These are phyloP conservation scores for Micrasema longulum DNA, from an alignment of 1,140 invertebrate genomes.

Conservation along the genomic window DNA sequence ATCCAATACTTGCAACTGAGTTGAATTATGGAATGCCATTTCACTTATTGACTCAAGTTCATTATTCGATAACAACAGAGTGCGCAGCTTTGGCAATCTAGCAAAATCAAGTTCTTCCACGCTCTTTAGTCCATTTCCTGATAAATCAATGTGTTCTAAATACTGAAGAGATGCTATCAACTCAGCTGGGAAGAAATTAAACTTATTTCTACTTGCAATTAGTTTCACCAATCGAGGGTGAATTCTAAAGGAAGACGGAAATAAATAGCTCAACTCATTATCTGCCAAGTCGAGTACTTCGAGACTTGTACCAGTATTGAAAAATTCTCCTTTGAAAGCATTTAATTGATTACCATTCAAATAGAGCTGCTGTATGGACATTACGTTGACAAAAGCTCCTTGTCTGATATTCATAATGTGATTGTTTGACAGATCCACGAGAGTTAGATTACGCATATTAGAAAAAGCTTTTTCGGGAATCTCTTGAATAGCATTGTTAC, in stretches of 20 bases:
- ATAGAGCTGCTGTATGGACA: slow-evolving; percentile 76
- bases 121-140: slow-evolving; percentile 79
- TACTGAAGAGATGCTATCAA: slow-evolving; percentile 80
- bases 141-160: slow-evolving; percentile 80
- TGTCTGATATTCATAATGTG: slow-evolving; percentile 80
- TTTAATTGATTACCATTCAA: slow-evolving; percentile 78
- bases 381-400: slow-evolving; percentile 75
- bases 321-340: slow-evolving; percentile 84
- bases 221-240: slow-evolving; percentile 80
- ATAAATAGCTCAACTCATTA: slow-evolving; percentile 83
- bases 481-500: slow-evolving; percentile 77
- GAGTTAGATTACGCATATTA: slow-evolving; percentile 77
- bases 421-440: slow-evolving; percentile 81
- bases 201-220: slow-evolving; percentile 78
- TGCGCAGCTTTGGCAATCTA: slow-evolving; percentile 77
- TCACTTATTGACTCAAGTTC: slow-evolving; percentile 84
- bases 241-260: slow-evolving; percentile 84
- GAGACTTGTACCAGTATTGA: slow-evolving; percentile 77
- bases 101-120: slow-evolving; percentile 88
- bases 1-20: slow-evolving; percentile 85
- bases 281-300: slow-evolving; percentile 80
- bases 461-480: slow-evolving; percentile 79
- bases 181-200: slow-evolving; percentile 86
- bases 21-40: slow-evolving; percentile 90
- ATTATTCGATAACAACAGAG: slow-evolving; percentile 79